Evolutionary conservation across 2,888 invertebrate genomes (phyloP).

Genomic region (Lasioglossum malachurum): DNA sequence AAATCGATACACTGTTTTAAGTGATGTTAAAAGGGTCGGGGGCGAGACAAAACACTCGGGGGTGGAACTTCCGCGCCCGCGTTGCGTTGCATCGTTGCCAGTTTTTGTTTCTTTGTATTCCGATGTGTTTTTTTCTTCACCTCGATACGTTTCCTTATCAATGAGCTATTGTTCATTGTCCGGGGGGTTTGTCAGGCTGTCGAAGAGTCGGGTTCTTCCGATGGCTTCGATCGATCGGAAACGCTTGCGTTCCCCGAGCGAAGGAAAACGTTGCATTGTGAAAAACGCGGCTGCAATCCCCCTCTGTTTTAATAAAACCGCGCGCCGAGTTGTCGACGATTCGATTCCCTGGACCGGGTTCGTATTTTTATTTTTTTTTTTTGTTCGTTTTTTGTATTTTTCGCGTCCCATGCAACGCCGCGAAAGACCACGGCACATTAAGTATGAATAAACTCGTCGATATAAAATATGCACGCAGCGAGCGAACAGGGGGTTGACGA

Average conservation of each 20-base stretch:
- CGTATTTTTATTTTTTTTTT: not conserved
- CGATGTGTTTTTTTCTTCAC: not conserved
- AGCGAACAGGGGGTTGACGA: not conserved
- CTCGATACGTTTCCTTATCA: conserved; percentile 27
- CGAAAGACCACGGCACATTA: conserved; percentile 45
- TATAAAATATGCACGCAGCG: conserved; percentile 57
- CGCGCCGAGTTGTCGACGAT: conserved; percentile 39
- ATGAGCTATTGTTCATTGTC: conserved; percentile 40
- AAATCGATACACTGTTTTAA: conserved; percentile 78
- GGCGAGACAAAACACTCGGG: conserved; percentile 69
- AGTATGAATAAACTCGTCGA: conserved; percentile 51
- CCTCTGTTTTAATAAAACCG: conserved; percentile 38
- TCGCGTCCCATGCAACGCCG: not conserved
- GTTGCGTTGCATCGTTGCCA: not conserved
- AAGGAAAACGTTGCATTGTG: conserved; percentile 9
- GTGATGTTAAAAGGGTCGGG: conserved; percentile 74
- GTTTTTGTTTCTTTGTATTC: conserved; percentile 20
- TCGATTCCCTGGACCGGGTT: conserved; percentile 27
- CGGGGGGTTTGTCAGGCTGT: not conserved
- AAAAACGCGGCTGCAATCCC: not conserved
- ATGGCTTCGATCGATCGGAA: not conserved
- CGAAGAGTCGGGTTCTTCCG: not conserved
- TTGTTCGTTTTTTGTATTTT: not conserved
- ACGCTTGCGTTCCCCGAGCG: not conserved
- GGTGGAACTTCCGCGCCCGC: not conserved